Conservation (phyloP, 2,113 vertebrate species). For the Albula goreensis region DNA sequence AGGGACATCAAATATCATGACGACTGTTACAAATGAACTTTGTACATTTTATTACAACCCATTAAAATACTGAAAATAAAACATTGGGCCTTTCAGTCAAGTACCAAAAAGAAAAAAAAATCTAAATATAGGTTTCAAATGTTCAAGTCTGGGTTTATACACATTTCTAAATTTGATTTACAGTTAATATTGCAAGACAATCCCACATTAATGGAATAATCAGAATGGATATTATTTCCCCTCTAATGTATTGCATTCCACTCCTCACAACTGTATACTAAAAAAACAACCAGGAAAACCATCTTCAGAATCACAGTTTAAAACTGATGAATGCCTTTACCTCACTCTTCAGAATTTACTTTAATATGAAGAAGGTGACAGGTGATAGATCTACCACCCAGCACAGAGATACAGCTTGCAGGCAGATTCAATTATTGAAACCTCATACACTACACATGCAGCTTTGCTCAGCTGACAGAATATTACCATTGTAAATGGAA, state of each 20-base stretch:
- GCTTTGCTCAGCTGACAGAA: not conserved
- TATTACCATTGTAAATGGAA: too few species aligned
- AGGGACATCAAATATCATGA: not conserved
- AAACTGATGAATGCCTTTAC: too few species aligned
- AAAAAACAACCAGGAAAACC: not conserved
- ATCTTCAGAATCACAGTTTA: too few species aligned
- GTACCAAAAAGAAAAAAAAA: not conserved
- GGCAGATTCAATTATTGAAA: not conserved
- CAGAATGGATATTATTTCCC: too few species aligned
- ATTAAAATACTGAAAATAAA: not conserved
- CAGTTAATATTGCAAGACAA: too few species aligned
- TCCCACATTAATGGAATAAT: too few species aligned
- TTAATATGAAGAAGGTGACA: not conserved
- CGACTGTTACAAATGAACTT: not conserved
- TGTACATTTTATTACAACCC: not conserved
- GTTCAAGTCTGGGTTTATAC: too few species aligned
- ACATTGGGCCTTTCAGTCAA: not conserved
- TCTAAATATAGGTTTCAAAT: too few species aligned
- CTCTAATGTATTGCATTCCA: not conserved
- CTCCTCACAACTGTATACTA: not conserved
- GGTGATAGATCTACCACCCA: not conserved
- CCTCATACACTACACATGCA: not conserved
- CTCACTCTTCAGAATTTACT: not conserved
- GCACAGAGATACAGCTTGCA: not conserved
- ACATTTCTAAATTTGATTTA: too few species aligned